These are phyloP conservation scores for Otocyon megalotis DNA, from an alignment of 2,113 vertebrate species.

Conservation along the genomic window DNA sequence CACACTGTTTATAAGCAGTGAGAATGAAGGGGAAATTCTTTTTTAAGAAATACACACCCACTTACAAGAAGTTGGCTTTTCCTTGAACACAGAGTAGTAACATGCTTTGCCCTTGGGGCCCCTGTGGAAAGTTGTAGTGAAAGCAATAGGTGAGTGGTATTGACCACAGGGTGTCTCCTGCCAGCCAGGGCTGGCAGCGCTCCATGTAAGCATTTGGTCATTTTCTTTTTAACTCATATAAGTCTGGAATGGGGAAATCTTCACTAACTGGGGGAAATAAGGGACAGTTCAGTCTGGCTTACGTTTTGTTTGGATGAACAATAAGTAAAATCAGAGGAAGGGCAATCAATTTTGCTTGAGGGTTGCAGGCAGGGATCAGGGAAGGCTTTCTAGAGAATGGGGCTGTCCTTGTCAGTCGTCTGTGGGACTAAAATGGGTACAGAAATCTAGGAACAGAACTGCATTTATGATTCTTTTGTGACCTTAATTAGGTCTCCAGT, in stretches of 20 bases:
- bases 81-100: not conserved
- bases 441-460: not conserved
- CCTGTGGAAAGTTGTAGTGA: too few relatives aligned
- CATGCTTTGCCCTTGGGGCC: not conserved
- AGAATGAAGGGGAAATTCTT: not conserved
- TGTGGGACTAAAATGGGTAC: not conserved
- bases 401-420: not conserved
- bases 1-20: not conserved
- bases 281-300: not conserved
- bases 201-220: not conserved
- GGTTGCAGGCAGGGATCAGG: not conserved
- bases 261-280: not conserved
- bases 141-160: fast-evolving
- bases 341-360: not conserved
- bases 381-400: not conserved
- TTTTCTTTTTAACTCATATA: not conserved
- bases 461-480: too few relatives aligned
- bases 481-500: not conserved
- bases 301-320: not conserved
- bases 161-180: fast-evolving
- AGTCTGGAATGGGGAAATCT: not conserved
- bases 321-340: not conserved
- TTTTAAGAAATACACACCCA: not conserved
- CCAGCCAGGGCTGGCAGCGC: fast-evolving
- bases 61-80: not conserved